Percentiles rank a stretch among this genome's conserved stretches.
These are phyloP conservation scores for Nowickia ferox DNA, from an alignment of 2,888 invertebrate species.

Conservation along the genomic window DNA sequence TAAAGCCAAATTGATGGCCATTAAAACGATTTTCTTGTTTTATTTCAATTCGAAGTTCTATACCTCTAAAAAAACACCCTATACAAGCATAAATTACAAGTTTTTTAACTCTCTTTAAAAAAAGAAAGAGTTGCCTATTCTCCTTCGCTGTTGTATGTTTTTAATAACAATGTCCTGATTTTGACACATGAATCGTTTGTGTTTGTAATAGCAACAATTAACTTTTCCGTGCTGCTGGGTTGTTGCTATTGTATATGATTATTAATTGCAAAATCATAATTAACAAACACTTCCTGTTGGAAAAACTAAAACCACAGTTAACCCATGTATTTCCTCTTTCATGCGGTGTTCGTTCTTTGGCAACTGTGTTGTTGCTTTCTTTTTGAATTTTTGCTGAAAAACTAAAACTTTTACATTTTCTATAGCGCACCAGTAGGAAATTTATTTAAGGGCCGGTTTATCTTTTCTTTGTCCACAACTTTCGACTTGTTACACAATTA, in stretches of 20 bases:
- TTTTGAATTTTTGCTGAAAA: background rate
- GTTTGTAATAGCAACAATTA: slow-evolving; percentile 49
- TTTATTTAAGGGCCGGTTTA: background rate
- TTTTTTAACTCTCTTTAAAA: too few species aligned
- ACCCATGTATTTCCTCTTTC: slow-evolving; percentile 1
- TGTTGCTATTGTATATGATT: slow-evolving; percentile 33
- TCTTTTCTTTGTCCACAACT: too few species aligned
- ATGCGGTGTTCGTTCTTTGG: background rate
- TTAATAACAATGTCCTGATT: slow-evolving; percentile 51
- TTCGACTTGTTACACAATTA: too few species aligned
- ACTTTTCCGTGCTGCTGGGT: slow-evolving; percentile 3
- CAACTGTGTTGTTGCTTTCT: background rate
- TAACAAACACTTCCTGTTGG: slow-evolving; percentile 55
- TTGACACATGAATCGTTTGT: slow-evolving; percentile 36
- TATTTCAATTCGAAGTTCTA: too few species aligned
- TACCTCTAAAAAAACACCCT: too few species aligned
- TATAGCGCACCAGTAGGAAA: slow-evolving; percentile 6
- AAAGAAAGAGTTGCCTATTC: too few species aligned
- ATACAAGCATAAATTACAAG: too few species aligned
- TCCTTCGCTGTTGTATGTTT: background rate
- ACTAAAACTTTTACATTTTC: background rate
- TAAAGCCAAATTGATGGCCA: too few species aligned
- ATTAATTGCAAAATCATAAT: slow-evolving; percentile 67
- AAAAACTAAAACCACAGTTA: slow-evolving; percentile 28
- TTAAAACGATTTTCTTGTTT: too few species aligned